Evolutionary conservation across 2,888 invertebrate genomes (phyloP), one percentile per base, ranked within the genome.

Genomic region (Chouioia cunea): DNA sequence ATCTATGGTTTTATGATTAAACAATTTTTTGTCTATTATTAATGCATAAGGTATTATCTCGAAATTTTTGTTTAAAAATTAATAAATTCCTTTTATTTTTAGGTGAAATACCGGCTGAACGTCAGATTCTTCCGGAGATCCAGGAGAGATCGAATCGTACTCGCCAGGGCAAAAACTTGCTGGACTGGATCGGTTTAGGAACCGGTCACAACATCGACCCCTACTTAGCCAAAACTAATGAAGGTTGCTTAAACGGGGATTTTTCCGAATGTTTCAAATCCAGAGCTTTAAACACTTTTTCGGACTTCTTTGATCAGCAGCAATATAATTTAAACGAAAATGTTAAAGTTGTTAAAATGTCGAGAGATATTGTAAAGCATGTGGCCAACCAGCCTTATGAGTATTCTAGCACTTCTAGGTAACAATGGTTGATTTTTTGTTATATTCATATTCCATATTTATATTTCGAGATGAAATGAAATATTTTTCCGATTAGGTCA

Each of bases 221-320:
- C 0, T 95, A 93, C 85, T 86, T 94, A 77, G 91, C 93, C 59
- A 91, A 89, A 80, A 88, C 92, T 0, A 94, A 94, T 66, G 88
- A 91, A 74, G 92, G 91, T 74, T 95, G 94, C 78, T 86, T 94
- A 67, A 90, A 89, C 73, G 94, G 94, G 4, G 94, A 95, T 82
- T 86, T 95, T n/a, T 92, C 93, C 0, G 94, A 94, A 81, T 95
- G 94, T 81, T 94, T 95, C 82, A 94, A 95, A 80, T 94, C 93
- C 0, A 91, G 92, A 76, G 94, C 94, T 0, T 83, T 95, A 60
- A 88, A 89, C 66, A 91, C 92, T 0, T 91, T 95, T 69, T 92
- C 93, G 63, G 93, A 93, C 65, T 93, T 95, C 84, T 94, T 95
- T 80, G 89, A 90, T 79, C 90, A 91, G 77, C 90, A 80, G 2